Conservation (phyloP, 1,140 invertebrate species). For the Eurosta solidaginis region DNA sequence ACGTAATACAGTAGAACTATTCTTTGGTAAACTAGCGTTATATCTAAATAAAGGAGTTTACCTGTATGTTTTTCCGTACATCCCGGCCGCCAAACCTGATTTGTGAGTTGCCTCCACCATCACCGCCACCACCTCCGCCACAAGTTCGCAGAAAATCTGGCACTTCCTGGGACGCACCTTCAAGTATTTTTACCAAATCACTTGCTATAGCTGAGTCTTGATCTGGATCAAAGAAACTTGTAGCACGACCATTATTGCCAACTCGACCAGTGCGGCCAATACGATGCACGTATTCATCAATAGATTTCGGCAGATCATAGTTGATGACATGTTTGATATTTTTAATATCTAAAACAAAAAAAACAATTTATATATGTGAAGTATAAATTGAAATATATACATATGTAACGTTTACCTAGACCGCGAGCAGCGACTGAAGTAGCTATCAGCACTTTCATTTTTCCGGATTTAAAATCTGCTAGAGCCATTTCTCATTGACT, state of each 20-base stretch:
- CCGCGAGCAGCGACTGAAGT: slow-evolving; percentile 93
- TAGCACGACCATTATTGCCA: slow-evolving; percentile 87
- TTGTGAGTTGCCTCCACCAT: slow-evolving; percentile 36
- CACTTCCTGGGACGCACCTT: slow-evolving; percentile 67
- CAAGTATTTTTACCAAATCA: slow-evolving; percentile 74
- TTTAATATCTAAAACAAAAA: slow-evolving; percentile 46
- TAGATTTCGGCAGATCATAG: slow-evolving; percentile 81
- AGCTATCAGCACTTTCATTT: slow-evolving; percentile 80
- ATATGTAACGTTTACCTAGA: slow-evolving; percentile 72
- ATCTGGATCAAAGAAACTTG: slow-evolving; percentile 80
- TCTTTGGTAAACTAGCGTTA: too few relatives aligned
- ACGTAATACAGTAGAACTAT: too few relatives aligned
- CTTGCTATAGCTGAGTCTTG: slow-evolving; percentile 66
- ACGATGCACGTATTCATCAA: slow-evolving; percentile 94
- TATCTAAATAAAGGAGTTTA: too few relatives aligned
- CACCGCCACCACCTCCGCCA: slow-evolving; percentile 54
- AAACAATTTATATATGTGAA: too few relatives aligned
- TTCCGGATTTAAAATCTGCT: slow-evolving; percentile 77
- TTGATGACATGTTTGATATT: slow-evolving; percentile 88
- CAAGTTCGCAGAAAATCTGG: slow-evolving; percentile 67
- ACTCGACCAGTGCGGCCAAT: slow-evolving; percentile 94
- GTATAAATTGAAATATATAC: slow-evolving; percentile 51
- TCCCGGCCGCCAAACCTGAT: slow-evolving; percentile 64
- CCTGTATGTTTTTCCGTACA: slow-evolving; percentile 53
- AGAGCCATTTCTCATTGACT: slow-evolving; percentile 87